Conservation (phyloP, 2,888 invertebrate species). For the Rhimphoctona megacephalus region DNA sequence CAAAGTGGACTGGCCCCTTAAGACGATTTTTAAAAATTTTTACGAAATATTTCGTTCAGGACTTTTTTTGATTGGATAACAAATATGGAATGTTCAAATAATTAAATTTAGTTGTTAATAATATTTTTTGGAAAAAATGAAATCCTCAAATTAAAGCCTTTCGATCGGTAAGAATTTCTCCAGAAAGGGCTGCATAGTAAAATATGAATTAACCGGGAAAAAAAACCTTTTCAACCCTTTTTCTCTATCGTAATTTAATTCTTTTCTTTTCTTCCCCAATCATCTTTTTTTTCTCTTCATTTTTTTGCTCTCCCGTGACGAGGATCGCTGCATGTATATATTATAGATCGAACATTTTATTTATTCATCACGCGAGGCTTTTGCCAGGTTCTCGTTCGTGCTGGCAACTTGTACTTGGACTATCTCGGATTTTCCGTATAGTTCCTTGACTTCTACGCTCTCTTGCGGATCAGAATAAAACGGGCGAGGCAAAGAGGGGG, state of each 20-base stretch:
- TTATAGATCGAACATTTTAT: constrained; percentile 48
- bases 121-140: too few species aligned
- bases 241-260: background rate
- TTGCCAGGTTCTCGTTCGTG: constrained; percentile 44
- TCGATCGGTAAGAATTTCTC: background rate
- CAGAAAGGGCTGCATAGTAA: background rate
- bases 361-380: constrained; percentile 65
- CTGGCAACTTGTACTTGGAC: constrained; percentile 39
- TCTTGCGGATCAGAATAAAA: constrained; percentile 18
- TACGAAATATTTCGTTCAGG: too few species aligned
- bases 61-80: too few species aligned
- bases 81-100: background rate
- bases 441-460: constrained; percentile 17
- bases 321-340: constrained; percentile 28
- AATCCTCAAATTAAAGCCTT: too few species aligned
- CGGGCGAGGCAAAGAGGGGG: background rate
- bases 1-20: too few species aligned
- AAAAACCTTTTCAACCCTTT: background rate
- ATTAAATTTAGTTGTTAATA: too few species aligned
- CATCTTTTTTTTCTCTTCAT: background rate
- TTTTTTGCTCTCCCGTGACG: background rate
- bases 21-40: too few species aligned
- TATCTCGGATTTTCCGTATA: constrained; percentile 19
- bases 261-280: background rate
- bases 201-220: background rate